Conservation (phyloP, 2,888 invertebrate species). For the Leptopilina myrica region DNA sequence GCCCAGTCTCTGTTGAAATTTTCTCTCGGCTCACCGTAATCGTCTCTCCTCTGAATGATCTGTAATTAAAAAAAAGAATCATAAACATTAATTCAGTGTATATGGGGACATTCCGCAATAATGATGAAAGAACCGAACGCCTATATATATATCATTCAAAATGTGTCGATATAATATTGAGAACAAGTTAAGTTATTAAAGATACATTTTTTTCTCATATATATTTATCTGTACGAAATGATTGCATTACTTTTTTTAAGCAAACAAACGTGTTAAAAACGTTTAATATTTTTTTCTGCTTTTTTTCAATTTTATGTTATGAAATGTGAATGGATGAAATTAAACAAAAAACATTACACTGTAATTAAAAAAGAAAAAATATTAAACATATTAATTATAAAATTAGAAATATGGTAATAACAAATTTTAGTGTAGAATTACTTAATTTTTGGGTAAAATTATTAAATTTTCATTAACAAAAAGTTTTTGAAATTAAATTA, state of each 20-base stretch:
- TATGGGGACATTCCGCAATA: not conserved
- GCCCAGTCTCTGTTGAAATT: slow-evolving; percentile 95
- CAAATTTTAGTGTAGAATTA: too few species aligned
- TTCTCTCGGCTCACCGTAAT: slow-evolving; percentile 91
- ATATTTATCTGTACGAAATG: not conserved
- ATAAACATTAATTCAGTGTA: not conserved
- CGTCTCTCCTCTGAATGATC: slow-evolving; percentile 94
- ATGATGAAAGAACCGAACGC: not conserved
- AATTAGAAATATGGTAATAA: too few species aligned
- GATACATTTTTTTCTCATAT: not conserved
- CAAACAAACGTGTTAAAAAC: not conserved
- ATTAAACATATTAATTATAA: too few species aligned
- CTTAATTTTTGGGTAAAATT: too few species aligned
- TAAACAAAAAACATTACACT: not conserved
- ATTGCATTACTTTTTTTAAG: not conserved
- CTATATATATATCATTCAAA: not conserved
- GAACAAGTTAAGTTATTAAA: slow-evolving; percentile 6
- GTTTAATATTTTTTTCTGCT: not conserved
- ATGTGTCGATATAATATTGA: slow-evolving; percentile 8
- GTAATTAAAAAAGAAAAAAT: not conserved
- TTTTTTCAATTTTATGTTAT: not conserved
- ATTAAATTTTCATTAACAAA: too few species aligned
- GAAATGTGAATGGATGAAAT: not conserved
- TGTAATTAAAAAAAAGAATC: slow-evolving; percentile 70
- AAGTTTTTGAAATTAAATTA: too few species aligned